Percentiles rank a stretch among this genome's conserved stretches.
These are phyloP conservation scores for Lepus townsendii DNA, from an alignment of 2,797 vertebrate species.

Conservation along the genomic window DNA sequence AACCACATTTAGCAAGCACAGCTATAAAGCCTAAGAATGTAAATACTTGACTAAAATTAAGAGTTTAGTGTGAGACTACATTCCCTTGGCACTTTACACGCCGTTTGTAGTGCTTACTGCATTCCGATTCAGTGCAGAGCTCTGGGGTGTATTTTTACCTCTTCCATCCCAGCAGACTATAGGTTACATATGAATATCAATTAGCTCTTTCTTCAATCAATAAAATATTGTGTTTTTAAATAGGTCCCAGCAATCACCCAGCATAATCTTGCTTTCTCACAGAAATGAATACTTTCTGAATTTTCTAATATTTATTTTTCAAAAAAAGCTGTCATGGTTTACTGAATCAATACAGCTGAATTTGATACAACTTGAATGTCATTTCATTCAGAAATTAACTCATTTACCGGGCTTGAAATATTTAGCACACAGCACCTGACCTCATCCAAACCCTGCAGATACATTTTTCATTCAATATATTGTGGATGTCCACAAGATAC, in stretches of 20 bases:
- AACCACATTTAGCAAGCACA: not conserved
- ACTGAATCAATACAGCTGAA: not conserved
- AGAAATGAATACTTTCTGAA: not conserved
- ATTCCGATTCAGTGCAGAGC: not conserved
- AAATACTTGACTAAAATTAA: not conserved
- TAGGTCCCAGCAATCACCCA: not conserved
- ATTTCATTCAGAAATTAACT: slow-evolving; percentile 34
- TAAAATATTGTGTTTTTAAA: not conserved
- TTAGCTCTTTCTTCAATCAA: not conserved
- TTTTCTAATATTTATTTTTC: not conserved
- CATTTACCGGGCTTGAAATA: not conserved
- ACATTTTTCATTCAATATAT: slow-evolving; percentile 7
- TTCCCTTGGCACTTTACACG: too few species aligned
- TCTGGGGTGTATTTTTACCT: not conserved
- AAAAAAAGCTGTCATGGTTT: not conserved
- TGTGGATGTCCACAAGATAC: not conserved
- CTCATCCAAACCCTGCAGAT: not conserved
- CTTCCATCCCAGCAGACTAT: not conserved
- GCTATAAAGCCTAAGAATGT: not conserved
- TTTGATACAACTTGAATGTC: not conserved
- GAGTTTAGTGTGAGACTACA: not conserved
- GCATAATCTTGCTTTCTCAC: not conserved
- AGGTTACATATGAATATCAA: not conserved
- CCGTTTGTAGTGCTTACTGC: not conserved
- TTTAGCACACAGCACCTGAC: not conserved